phyloP scores from a whole-genome alignment of 2,113 vertebrate genomes.

The Hemichromis elongatus region DNA sequence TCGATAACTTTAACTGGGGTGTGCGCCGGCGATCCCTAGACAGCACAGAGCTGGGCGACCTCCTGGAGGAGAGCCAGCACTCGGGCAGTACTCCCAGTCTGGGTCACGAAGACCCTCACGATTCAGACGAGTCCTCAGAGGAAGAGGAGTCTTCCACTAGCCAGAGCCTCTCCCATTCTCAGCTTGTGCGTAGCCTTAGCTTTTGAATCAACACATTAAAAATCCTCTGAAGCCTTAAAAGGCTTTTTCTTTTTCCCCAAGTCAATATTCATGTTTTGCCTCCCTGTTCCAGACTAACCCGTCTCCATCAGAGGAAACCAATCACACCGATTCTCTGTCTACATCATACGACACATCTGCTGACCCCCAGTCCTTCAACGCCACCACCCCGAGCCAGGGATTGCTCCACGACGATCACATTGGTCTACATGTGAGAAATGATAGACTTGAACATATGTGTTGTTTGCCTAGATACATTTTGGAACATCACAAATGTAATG shows the following conservation, averaged over 20 bases:
- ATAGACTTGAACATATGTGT: background rate
- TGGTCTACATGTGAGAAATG: conserved; percentile 43
- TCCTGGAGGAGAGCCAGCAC: conserved; percentile 92
- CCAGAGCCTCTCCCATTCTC: conserved; percentile 90
- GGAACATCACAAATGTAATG: background rate
- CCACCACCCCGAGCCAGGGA: conserved; percentile 81
- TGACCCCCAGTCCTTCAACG: conserved; percentile 78
- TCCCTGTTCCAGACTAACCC: conserved; percentile 83
- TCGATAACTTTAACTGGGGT: conserved; percentile 99
- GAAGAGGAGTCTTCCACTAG: conserved; percentile 93
- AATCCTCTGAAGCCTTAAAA: background rate
- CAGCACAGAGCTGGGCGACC: conserved; percentile 92
- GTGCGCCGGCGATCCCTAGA: conserved; percentile 95
- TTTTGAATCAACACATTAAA: background rate
- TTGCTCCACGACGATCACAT: conserved; percentile 37
- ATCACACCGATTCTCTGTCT: conserved; percentile 84
- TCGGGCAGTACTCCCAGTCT: conserved; percentile 91
- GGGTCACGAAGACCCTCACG: conserved; percentile 84
- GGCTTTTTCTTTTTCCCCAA: background rate
- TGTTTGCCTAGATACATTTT: background rate
- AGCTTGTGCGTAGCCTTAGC: conserved; percentile 77
- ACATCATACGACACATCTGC: conserved; percentile 83
- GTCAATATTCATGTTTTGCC: background rate
- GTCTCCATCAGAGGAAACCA: conserved; percentile 90
- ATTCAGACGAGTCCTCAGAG: conserved; percentile 94